Evolutionary conservation across 2,888 invertebrate genomes (phyloP).

Genomic region (Ceraclea dissimilis): DNA sequence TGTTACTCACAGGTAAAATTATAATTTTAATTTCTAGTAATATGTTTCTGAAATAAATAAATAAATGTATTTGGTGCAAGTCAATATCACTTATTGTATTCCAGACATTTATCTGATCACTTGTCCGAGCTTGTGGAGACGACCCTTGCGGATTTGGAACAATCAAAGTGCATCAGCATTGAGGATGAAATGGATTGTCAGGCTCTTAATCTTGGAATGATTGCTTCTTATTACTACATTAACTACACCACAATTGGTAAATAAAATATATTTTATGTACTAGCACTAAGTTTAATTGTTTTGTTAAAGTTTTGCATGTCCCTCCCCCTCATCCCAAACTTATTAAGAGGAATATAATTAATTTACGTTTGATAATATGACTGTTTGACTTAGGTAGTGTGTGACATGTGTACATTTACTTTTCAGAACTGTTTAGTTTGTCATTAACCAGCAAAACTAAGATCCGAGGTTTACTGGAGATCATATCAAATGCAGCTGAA

Average conservation of each 20-base stretch:
- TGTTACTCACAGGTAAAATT: slow-evolving; percentile 66
- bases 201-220: slow-evolving; percentile 98
- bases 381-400: no score
- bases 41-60: no score
- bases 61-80: neutral
- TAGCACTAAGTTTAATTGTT: slow-evolving; percentile 1
- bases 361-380: no score
- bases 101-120: slow-evolving; percentile 92
- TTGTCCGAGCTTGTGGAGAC: slow-evolving; percentile 96
- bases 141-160: slow-evolving; percentile 88
- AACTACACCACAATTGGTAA: slow-evolving; percentile 96
- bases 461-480: slow-evolving; percentile 92
- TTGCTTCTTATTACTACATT: slow-evolving; percentile 99
- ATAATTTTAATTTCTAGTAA: neutral
- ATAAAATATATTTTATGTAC: slow-evolving; percentile 22
- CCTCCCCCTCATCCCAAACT: neutral
- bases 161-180: slow-evolving; percentile 94
- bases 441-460: slow-evolving; percentile 97
- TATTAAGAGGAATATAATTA: no score
- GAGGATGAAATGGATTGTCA: slow-evolving; percentile 98
- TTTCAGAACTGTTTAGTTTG: slow-evolving; percentile 87
- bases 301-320: no score
- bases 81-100: neutral
- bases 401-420: neutral
- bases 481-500: slow-evolving; percentile 95